Percentiles rank a stretch among this genome's conserved stretches.
phyloP scores from a whole-genome alignment of 2,797 vertebrate genomes.

The Ciconia nigra region DNA sequence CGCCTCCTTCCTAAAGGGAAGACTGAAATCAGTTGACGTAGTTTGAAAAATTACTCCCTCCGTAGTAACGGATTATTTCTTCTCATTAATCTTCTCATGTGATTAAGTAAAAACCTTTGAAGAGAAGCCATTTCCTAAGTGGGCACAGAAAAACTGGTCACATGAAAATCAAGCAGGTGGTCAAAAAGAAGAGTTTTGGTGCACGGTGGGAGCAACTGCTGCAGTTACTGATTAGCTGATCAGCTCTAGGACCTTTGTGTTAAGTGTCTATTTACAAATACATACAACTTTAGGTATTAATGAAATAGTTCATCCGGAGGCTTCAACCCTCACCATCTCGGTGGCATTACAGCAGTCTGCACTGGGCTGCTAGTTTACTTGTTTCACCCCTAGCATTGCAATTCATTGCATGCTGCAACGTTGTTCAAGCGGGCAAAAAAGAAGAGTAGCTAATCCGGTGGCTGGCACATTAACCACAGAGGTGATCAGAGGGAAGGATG shows the following conservation, averaged over 20 bases:
- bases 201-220: accelerated
- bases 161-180: neutral
- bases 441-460: neutral
- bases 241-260: neutral
- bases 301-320: too few relatives aligned
- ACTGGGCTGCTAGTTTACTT: too few relatives aligned
- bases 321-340: neutral
- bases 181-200: neutral
- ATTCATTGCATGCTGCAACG: neutral
- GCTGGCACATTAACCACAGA: neutral
- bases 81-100: neutral
- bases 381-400: neutral
- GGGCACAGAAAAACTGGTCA: neutral
- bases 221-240: neutral
- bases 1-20: neutral
- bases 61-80: neutral
- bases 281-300: neutral
- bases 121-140: neutral
- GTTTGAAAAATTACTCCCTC: neutral
- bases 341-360: neutral
- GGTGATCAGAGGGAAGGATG: neutral
- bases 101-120: neutral
- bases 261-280: neutral
- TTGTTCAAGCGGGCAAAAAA: neutral
- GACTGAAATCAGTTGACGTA: neutral